Base-by-base conservation (phyloP, 1,140 invertebrate genomes). In the Dendrolimus kikuchii region DNA sequence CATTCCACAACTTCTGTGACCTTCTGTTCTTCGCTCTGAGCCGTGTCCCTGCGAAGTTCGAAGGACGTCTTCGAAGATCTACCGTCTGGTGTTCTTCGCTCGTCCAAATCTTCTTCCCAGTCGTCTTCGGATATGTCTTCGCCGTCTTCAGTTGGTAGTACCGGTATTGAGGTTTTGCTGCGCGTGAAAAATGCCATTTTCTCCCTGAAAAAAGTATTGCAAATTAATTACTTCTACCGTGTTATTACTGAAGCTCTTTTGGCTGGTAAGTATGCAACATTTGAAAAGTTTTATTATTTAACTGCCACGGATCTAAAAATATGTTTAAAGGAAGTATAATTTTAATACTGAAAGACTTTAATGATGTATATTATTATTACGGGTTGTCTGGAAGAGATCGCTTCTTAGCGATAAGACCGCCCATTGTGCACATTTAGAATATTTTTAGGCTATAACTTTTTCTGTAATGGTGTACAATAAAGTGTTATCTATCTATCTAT, bases 161-260 rank as follows among this genome's bases (percentile, higher is more conserved):
- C 90, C 53, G 95, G 94, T 63, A 96, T 92, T 58, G 90, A 92
- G 23, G 93, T 73, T 68, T 94, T 95, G 5, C 92, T 90, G 56
- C 93, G 90, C 2, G 95, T 97, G 77, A 98, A 97, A 86, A 98
- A 98, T 7, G 96, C 95, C 92, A 98, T 98, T 86, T 97, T 98
- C 86, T 97, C 96, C 89, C 96, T 97, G 87, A 68, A 36, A 89
- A 89, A 59, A 36, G 23, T n/a, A n/a, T n/a, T n/a, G n/a, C n/a
- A n/a, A 38, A 8, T 6, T 40, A 47, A 47, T 47, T 45, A n/a
- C n/a, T n/a, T n/a, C n/a, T n/a, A n/a, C n/a, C n/a, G n/a, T n/a
- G 43, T 45, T 9, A 5, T 8, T 45, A 8, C 2, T n/a, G n/a
- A 5, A 3, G 6, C 0, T 45, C n/a, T n/a, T 45, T n/a, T 8